Evolutionary conservation across 2,113 vertebrate species (phyloP).

Genomic region (Ifrita kowaldi): DNA sequence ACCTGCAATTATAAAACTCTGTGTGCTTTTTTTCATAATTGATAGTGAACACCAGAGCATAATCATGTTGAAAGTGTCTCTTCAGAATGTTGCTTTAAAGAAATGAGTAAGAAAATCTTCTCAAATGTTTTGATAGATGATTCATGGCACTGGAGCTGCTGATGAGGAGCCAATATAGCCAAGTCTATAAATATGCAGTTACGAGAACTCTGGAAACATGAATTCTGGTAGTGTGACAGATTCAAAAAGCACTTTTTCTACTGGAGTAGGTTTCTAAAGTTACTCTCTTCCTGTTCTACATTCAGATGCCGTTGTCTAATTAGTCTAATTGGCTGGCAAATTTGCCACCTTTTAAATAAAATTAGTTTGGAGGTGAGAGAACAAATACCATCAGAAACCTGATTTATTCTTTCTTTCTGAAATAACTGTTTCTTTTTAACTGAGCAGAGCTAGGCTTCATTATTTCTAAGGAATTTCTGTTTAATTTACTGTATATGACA

Average conservation of each 20-base stretch:
- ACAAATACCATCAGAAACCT: neutral
- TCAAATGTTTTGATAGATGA: slow-evolving; percentile 55
- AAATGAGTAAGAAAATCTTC: slow-evolving; percentile 37
- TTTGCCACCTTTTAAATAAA: slow-evolving; percentile 24
- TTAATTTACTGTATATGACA: neutral
- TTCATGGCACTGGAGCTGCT: slow-evolving; percentile 27
- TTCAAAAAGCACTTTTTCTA: slow-evolving; percentile 13
- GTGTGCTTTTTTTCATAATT: neutral
- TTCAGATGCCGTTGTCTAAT: neutral
- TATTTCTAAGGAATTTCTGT: slow-evolving; percentile 12
- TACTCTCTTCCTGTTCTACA: slow-evolving; percentile 21
- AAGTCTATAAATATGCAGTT: slow-evolving; percentile 42
- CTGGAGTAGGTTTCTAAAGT: neutral
- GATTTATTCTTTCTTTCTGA: neutral
- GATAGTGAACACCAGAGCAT: neutral
- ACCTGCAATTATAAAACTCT: slow-evolving; percentile 1
- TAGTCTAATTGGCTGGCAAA: slow-evolving; percentile 18
- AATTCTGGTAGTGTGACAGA: slow-evolving; percentile 19
- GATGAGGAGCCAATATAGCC: neutral
- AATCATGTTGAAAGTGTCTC: neutral
- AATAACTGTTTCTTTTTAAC: slow-evolving; percentile 17
- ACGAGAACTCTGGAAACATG: neutral
- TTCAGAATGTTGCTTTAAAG: slow-evolving; percentile 21
- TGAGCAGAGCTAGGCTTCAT: neutral
- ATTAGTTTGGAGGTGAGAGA: slow-evolving; percentile 6